A percentile compares a stretch with the other conserved stretches of the same genome.
phyloP scores from a whole-genome alignment of 2,113 vertebrate species.

The Rhynchomys soricoides region DNA sequence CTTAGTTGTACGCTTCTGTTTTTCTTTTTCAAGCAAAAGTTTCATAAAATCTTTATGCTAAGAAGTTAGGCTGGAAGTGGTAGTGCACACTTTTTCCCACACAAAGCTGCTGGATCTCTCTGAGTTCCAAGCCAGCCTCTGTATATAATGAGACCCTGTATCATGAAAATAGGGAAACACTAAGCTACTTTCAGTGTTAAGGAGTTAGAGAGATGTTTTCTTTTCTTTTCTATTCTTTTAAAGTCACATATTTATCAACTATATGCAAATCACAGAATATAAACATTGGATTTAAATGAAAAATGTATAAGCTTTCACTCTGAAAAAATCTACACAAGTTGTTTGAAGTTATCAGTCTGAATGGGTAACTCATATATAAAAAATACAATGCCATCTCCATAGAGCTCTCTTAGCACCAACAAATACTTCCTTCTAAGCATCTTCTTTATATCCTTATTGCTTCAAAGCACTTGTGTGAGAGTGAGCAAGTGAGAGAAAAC shows the following conservation, averaged over 20 bases:
- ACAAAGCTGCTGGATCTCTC: background rate
- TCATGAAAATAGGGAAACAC: background rate
- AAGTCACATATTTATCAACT: background rate
- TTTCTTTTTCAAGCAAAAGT: conserved; percentile 41
- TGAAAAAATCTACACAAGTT: background rate
- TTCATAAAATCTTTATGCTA: conserved; percentile 21
- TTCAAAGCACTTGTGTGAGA: background rate
- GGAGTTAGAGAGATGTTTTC: background rate
- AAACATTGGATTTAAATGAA: conserved; percentile 13
- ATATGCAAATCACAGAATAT: background rate
- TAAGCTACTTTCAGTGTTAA: background rate
- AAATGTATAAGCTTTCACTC: background rate
- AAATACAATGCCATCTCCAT: background rate
- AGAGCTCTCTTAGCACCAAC: background rate
- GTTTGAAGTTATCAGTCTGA: background rate
- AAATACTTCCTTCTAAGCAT: background rate
- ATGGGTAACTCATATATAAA: background rate
- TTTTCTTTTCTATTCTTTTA: background rate
- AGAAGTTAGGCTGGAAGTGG: background rate
- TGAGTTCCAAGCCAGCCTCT: background rate
- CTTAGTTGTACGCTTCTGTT: background rate
- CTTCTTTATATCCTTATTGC: background rate
- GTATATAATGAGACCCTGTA: background rate
- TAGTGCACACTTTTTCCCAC: background rate
- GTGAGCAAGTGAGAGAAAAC: background rate